Evolutionary conservation across 2,888 invertebrate genomes (phyloP).

Genomic region (Orthonevra nobilis): DNA sequence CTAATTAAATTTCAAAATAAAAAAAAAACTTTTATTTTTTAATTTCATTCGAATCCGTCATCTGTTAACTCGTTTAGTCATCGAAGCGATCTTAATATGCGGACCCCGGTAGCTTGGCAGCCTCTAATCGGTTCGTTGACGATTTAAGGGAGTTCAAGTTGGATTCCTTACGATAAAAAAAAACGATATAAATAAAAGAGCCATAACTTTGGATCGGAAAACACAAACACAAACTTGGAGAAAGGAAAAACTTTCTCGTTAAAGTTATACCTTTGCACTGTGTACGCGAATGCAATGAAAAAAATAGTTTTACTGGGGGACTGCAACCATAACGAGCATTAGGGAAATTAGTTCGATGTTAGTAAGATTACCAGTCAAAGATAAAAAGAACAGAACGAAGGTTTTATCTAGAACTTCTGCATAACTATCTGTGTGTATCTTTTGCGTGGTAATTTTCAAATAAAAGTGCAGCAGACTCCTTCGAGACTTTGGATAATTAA

Average conservation of each 20-base stretch:
- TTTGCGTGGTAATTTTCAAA: slow-evolving; percentile 19
- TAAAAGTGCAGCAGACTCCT: slow-evolving; percentile 21
- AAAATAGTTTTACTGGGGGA: slow-evolving; percentile 49
- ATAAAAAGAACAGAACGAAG: slow-evolving; percentile 42
- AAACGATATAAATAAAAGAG: slow-evolving; percentile 3
- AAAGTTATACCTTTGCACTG: neutral
- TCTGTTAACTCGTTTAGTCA: slow-evolving; percentile 52
- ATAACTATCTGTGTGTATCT: slow-evolving; percentile 10
- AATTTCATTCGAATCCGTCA: slow-evolving; percentile 12
- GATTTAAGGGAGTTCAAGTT: slow-evolving; percentile 59
- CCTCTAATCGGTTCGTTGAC: slow-evolving; percentile 56
- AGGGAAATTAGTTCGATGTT: slow-evolving; percentile 65
- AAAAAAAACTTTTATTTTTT: slow-evolving; percentile 6
- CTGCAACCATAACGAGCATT: slow-evolving; percentile 59
- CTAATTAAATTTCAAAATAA: slow-evolving; percentile 54
- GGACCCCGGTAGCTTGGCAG: slow-evolving; percentile 43
- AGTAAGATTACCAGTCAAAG: slow-evolving; percentile 53
- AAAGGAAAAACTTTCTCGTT: slow-evolving; percentile 31
- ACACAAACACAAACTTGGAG: neutral
- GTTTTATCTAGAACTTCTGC: neutral
- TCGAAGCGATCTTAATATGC: slow-evolving; percentile 62
- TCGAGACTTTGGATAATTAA: slow-evolving; percentile 44
- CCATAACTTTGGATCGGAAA: slow-evolving; percentile 31
- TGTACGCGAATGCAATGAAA: too few species aligned
- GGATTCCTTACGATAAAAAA: slow-evolving; percentile 35